Percentiles rank a stretch among this genome's conserved stretches.
These are phyloP conservation scores for Cataglyphis albicans DNA, from an alignment of 2,888 invertebrate genomes.

Conservation along the genomic window DNA sequence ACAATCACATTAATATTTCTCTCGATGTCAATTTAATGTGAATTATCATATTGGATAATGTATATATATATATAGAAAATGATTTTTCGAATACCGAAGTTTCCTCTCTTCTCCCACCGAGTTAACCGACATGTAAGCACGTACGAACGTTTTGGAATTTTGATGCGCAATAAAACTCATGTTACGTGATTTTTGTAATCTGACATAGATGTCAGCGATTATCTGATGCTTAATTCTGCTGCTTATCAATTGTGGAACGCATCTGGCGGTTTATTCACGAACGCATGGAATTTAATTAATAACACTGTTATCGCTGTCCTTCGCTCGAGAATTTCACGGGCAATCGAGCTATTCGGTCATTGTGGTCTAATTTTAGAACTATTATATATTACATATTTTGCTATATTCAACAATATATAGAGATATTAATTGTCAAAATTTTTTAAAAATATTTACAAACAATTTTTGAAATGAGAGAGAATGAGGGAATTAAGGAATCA, in stretches of 20 bases:
- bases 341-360: constrained; percentile 33
- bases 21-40: not conserved
- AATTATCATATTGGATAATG: not conserved
- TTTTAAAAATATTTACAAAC: not conserved
- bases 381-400: not conserved
- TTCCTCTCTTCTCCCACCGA: not conserved
- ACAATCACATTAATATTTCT: not conserved
- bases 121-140: not conserved
- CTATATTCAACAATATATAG: not conserved
- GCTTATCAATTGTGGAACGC: constrained; percentile 54
- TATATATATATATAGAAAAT: not conserved
- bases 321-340: constrained; percentile 57
- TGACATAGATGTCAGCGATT: not conserved
- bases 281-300: constrained; percentile 66
- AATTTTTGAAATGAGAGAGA: not conserved
- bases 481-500: not conserved
- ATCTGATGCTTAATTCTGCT: constrained; percentile 57
- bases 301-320: constrained; percentile 60
- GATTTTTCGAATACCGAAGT: not conserved
- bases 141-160: constrained; percentile 25
- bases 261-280: constrained; percentile 51
- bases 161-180: not conserved
- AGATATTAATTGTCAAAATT: not conserved
- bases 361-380: not conserved
- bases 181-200: not conserved